Percentiles rank a stretch among this genome's conserved stretches.
Conservation (phyloP, 2,888 invertebrate genomes). For the Andrena flavipes region DNA sequence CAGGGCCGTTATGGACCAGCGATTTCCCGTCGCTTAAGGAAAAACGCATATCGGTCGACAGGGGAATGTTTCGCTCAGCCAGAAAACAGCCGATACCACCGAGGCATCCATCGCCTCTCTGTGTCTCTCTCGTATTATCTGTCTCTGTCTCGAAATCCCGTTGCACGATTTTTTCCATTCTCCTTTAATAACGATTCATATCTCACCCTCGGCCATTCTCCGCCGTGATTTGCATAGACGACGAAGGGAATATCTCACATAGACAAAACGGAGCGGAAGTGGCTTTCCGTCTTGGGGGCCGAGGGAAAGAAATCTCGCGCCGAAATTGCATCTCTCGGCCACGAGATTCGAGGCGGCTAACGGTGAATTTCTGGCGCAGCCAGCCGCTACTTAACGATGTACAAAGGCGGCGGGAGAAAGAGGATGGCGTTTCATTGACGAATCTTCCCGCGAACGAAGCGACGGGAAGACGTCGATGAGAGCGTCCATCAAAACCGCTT, state of each 20-base stretch:
- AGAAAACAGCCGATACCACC: constrained; percentile 38
- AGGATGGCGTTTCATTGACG: constrained; percentile 20
- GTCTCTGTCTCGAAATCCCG: too few species aligned
- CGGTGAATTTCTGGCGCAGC: constrained; percentile 19
- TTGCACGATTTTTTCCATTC: neutral
- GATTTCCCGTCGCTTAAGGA: constrained; percentile 49
- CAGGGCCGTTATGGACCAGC: constrained; percentile 23
- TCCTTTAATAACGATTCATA: constrained; percentile 44
- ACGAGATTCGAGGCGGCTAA: neutral
- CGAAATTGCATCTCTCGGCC: constrained; percentile 44
- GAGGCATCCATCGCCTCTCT: neutral
- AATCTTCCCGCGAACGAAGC: neutral
- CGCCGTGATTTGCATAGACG: constrained; percentile 42
- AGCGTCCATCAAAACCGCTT: neutral
- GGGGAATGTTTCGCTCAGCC: constrained; percentile 28
- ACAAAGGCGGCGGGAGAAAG: constrained; percentile 25
- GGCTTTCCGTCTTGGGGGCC: neutral
- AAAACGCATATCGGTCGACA: constrained; percentile 31
- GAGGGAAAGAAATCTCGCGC: constrained; percentile 26
- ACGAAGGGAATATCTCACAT: constrained; percentile 42
- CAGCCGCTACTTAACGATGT: constrained; percentile 38
- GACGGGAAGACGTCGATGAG: neutral
- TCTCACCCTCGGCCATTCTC: constrained; percentile 12
- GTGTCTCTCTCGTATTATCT: neutral
- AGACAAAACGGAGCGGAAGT: neutral